These are phyloP conservation scores for Meteorus sp. DNA, from an alignment of 1,140 invertebrate species.

Conservation along the genomic window DNA sequence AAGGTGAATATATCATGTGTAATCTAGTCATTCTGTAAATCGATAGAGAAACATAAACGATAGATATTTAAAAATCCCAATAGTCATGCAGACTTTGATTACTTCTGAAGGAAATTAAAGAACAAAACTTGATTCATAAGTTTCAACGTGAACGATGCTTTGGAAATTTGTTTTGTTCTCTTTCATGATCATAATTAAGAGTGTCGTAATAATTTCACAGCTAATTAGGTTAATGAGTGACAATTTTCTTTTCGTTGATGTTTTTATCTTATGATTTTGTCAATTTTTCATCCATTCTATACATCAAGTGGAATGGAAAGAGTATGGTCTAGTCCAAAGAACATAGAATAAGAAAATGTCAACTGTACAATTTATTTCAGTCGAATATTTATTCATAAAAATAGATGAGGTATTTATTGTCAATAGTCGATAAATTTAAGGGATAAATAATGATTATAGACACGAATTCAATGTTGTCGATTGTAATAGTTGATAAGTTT, in stretches of 20 bases:
- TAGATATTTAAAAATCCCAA: background rate
- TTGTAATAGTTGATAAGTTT: background rate
- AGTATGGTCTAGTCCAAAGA: slow-evolving; percentile 53
- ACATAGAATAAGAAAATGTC: slow-evolving; percentile 11
- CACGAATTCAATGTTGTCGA: background rate
- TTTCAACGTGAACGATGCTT: too few species aligned
- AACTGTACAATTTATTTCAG: too few species aligned
- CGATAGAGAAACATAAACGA: background rate
- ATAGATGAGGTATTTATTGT: too few species aligned
- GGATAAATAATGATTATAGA: too few species aligned
- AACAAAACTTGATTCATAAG: too few species aligned
- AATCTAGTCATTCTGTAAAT: slow-evolving; percentile 16
- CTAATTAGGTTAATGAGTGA: too few species aligned
- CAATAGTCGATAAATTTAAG: too few species aligned
- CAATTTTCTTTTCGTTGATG: slow-evolving; percentile 28
- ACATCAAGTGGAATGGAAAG: slow-evolving; percentile 39
- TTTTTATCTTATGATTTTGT: slow-evolving; percentile 43
- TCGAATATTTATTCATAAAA: too few species aligned
- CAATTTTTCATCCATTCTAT: slow-evolving; percentile 33
- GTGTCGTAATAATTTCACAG: too few species aligned
- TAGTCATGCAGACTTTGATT: too few species aligned
- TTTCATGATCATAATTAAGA: background rate
- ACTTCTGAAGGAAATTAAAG: too few species aligned
- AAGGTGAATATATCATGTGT: slow-evolving; percentile 10
- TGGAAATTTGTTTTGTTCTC: too few species aligned